Conservation (phyloP, 2,797 vertebrate genomes). For the Myotis myotis region DNA sequence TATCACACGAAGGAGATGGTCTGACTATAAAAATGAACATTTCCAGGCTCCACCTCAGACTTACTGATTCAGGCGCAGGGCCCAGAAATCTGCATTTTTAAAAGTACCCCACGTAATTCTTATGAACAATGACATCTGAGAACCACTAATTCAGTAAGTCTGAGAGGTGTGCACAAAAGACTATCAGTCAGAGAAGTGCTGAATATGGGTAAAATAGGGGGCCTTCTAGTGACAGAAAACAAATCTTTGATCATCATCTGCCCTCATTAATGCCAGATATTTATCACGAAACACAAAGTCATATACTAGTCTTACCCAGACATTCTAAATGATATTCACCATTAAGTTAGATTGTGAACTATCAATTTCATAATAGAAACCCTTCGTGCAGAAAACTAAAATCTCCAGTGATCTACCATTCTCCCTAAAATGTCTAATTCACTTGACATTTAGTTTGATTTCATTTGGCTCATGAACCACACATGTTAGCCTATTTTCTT, state of each 20-base stretch:
- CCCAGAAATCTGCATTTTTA: neutral
- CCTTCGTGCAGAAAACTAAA: neutral
- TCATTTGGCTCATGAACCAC: constrained; percentile 35
- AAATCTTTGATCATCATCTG: neutral
- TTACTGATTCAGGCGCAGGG: neutral
- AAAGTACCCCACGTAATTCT: constrained; percentile 1
- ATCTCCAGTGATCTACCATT: constrained; percentile 15
- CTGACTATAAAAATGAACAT: neutral
- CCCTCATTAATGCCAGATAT: constrained; percentile 1
- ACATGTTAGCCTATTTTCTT: constrained; percentile 45
- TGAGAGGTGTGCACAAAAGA: neutral
- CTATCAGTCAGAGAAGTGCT: neutral
- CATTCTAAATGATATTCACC: constrained; percentile 51
- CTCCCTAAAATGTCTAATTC: constrained; percentile 31
- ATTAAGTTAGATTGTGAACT: constrained; percentile 21
- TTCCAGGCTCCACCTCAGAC: neutral
- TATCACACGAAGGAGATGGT: neutral
- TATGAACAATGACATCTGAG: neutral
- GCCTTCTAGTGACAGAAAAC: neutral
- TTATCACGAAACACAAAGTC: constrained; percentile 3
- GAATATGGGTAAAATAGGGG: neutral
- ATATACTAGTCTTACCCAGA: neutral
- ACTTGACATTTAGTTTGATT: constrained; percentile 35
- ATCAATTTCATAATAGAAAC: constrained; percentile 16
- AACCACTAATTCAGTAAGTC: neutral